Evolutionary conservation across 2,113 vertebrate species (phyloP).

Genomic region (Spizaetus ornatus): DNA sequence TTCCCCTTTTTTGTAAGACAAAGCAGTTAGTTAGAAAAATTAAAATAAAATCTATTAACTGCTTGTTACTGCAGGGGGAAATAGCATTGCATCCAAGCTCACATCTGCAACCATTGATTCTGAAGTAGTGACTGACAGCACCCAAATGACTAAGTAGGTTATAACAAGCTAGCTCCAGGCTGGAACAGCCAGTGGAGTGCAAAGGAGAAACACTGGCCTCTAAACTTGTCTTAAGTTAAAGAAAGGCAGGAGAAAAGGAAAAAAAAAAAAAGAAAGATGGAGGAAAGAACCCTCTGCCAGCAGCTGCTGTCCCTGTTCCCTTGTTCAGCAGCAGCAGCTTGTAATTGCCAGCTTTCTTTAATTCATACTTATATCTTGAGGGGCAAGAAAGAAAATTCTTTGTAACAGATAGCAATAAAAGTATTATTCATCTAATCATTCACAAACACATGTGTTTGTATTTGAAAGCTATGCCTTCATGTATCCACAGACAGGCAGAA

Average conservation of each 20-base stretch:
- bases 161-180: constrained; percentile 75
- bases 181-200: constrained; percentile 60
- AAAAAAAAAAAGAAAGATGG: background rate
- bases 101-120: constrained; percentile 74
- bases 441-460: constrained; percentile 44
- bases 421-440: constrained; percentile 70
- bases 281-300: constrained; percentile 1
- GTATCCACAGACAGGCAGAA: background rate
- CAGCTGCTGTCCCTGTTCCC: constrained; percentile 23
- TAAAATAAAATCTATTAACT: constrained; percentile 77
- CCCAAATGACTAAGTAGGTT: constrained; percentile 74
- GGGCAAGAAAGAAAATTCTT: constrained; percentile 58
- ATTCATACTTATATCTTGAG: constrained; percentile 64
- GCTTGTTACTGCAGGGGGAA: constrained; percentile 64
- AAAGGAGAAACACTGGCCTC: constrained; percentile 60
- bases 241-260: constrained; percentile 39
- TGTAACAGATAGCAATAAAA: constrained; percentile 66
- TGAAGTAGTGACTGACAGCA: constrained; percentile 73
- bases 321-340: constrained; percentile 41
- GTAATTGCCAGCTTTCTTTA: constrained; percentile 69
- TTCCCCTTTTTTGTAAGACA: background rate
- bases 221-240: constrained; percentile 63
- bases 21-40: constrained; percentile 69
- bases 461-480: constrained; percentile 25
- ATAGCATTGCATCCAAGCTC: constrained; percentile 50